Conservation (phyloP, 2,797 vertebrate genomes). For the Muscicapa striata region DNA sequence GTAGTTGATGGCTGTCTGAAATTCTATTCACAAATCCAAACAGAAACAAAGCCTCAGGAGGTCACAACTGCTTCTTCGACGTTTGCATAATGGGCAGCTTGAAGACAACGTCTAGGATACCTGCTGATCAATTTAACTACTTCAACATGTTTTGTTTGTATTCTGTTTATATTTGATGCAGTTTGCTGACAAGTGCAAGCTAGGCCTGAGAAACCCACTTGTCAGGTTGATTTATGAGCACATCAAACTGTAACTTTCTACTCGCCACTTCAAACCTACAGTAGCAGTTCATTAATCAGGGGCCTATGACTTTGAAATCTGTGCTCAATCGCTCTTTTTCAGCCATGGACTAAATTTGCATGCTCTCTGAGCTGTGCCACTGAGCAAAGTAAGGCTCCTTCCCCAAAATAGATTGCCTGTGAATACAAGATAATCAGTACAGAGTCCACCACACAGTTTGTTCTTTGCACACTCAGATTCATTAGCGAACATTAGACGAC, state of each 20-base stretch:
- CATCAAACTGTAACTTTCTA: conserved; percentile 87
- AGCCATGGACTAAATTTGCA: conserved; percentile 78
- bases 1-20: conserved; percentile 95
- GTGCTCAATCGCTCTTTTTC: conserved; percentile 71
- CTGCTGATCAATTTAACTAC: conserved; percentile 93
- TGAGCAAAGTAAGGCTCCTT: conserved; percentile 69
- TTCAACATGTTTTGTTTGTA: conserved; percentile 87
- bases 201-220: conserved; percentile 82
- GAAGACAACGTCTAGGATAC: conserved; percentile 84
- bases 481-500: conserved; percentile 69
- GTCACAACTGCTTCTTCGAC: conserved; percentile 89
- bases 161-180: conserved; percentile 87
- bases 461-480: conserved; percentile 66
- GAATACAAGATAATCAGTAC: conserved; percentile 72
- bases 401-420: conserved; percentile 48
- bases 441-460: conserved; percentile 59
- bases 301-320: conserved; percentile 83
- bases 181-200: conserved; percentile 83
- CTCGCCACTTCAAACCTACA: conserved; percentile 83
- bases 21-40: conserved; percentile 99
- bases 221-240: conserved; percentile 97
- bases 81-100: conserved; percentile 93
- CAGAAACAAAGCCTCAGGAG: conserved; percentile 99
- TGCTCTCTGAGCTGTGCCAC: conserved; percentile 77
- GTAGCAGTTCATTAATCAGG: conserved; percentile 90